These are phyloP conservation scores for Ricordea florida DNA, from an alignment of 92 coral and sea anemone genomes.

Conservation along the genomic window DNA sequence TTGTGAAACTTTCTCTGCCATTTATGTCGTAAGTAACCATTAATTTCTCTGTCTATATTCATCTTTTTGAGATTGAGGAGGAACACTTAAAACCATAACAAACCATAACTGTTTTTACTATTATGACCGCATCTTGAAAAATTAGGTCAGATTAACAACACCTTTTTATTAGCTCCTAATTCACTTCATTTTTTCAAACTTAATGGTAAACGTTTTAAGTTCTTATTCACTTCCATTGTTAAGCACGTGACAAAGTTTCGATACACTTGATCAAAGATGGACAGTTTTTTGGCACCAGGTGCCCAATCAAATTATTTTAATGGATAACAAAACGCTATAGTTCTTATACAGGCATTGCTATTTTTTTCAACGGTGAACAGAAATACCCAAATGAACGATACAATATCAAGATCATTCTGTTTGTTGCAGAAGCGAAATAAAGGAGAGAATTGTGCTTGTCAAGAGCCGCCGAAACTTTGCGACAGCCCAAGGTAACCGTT, in stretches of 20 bases:
- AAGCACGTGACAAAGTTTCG: too few relatives aligned
- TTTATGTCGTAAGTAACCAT: conserved; percentile 24
- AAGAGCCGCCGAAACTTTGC: conserved; percentile 29
- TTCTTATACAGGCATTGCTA: neutral
- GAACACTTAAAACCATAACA: neutral
- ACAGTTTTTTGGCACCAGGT: too few relatives aligned
- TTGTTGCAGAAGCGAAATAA: conserved; percentile 3
- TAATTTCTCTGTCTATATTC: neutral
- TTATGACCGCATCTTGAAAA: too few relatives aligned
- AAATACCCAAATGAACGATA: too few relatives aligned
- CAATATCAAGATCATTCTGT: too few relatives aligned
- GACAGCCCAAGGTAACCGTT: conserved; percentile 11
- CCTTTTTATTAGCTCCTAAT: too few relatives aligned
- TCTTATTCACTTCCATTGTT: too few relatives aligned
- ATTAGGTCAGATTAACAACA: too few relatives aligned
- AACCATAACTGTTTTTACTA: neutral
- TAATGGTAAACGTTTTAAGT: too few relatives aligned
- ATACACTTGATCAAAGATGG: too few relatives aligned
- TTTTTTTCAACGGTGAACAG: neutral
- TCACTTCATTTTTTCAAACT: too few relatives aligned
- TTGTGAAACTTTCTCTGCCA: conserved; percentile 20
- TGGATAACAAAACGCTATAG: neutral
- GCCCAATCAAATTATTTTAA: too few relatives aligned
- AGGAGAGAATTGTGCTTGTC: conserved; percentile 12
- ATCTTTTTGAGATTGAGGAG: neutral